A percentile compares a stretch with the other conserved stretches of the same genome.
These are phyloP conservation scores for Agelastica alni DNA, from an alignment of 2,888 invertebrate species.

Conservation along the genomic window DNA sequence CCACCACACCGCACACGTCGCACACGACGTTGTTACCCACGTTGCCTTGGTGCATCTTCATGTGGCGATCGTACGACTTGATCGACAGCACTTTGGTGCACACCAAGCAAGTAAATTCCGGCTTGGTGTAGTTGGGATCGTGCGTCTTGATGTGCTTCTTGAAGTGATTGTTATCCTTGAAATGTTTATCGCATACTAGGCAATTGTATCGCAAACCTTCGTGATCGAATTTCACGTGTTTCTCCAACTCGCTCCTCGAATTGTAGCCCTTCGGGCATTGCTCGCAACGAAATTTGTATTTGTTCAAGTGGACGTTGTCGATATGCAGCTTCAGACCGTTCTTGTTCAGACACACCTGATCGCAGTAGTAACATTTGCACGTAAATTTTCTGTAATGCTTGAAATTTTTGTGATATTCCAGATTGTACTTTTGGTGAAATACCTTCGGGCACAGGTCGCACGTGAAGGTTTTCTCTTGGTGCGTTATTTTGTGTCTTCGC, in stretches of 20 bases:
- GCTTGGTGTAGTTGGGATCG: conserved; percentile 32
- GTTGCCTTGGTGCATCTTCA: conserved; percentile 29
- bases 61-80: conserved; percentile 29
- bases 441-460: conserved; percentile 38
- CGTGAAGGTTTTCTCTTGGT: conserved; percentile 33
- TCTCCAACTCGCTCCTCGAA: conserved; percentile 33
- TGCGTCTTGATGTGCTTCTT: conserved; percentile 37
- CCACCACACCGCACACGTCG: conserved; percentile 48
- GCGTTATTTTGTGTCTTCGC: conserved; percentile 31
- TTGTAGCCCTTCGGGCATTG: conserved; percentile 41
- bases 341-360: conserved; percentile 35
- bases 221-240: conserved; percentile 41
- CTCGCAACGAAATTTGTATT: conserved; percentile 50
- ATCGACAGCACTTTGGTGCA: conserved; percentile 31
- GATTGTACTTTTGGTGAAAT: conserved; percentile 59
- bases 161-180: conserved; percentile 41
- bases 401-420: conserved; percentile 57
- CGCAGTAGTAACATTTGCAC: conserved; percentile 37
- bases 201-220: conserved; percentile 41
- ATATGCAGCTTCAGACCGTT: conserved; percentile 36
- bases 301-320: conserved; percentile 55
- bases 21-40: conserved; percentile 39
- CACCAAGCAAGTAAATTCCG: conserved; percentile 30
- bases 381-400: conserved; percentile 29
- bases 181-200: conserved; percentile 39